A percentile compares a stretch with the other conserved stretches of the same genome.
phyloP scores from a whole-genome alignment of 2,797 vertebrate genomes.

The Carapus acus region DNA sequence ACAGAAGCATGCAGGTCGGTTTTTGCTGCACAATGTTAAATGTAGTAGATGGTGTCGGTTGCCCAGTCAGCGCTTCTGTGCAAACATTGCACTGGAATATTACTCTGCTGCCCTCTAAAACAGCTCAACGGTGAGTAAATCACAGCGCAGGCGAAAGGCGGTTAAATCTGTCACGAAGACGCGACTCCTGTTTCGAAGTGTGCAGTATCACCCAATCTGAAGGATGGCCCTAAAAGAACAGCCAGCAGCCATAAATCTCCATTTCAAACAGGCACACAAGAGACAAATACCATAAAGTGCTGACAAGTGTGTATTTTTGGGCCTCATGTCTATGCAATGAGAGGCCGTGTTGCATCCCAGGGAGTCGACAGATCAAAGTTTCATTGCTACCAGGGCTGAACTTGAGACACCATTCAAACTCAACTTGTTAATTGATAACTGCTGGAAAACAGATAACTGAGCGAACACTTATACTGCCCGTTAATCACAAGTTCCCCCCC shows the following conservation, averaged over 20 bases:
- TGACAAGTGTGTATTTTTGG: conserved; percentile 66
- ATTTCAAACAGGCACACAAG: conserved; percentile 62
- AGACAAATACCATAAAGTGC: conserved; percentile 63
- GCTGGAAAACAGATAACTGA: too few species aligned
- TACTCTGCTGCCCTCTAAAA: conserved; percentile 14
- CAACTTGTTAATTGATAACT: too few species aligned
- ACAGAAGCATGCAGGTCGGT: conserved; percentile 27
- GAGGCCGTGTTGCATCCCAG: conserved; percentile 16
- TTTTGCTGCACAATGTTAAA: conserved; percentile 30
- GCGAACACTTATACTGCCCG: too few species aligned
- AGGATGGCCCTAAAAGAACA: conserved; percentile 58
- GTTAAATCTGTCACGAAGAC: conserved; percentile 42
- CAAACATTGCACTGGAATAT: conserved; percentile 45
- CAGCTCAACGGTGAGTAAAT: conserved; percentile 21
- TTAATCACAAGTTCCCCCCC: too few species aligned
- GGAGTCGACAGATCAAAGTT: too few species aligned
- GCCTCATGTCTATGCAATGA: conserved; percentile 51
- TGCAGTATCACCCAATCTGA: conserved; percentile 52
- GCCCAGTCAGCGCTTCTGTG: conserved; percentile 32
- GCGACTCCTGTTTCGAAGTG: conserved; percentile 39
- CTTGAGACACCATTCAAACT: too few species aligned
- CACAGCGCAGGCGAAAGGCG: conserved; percentile 14
- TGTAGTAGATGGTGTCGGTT: conserved; percentile 23
- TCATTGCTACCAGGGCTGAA: too few species aligned
- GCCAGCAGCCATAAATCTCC: conserved; percentile 64